phyloP scores from a whole-genome alignment of 2,797 vertebrate species.

The Scolopax bukidnonensis region DNA sequence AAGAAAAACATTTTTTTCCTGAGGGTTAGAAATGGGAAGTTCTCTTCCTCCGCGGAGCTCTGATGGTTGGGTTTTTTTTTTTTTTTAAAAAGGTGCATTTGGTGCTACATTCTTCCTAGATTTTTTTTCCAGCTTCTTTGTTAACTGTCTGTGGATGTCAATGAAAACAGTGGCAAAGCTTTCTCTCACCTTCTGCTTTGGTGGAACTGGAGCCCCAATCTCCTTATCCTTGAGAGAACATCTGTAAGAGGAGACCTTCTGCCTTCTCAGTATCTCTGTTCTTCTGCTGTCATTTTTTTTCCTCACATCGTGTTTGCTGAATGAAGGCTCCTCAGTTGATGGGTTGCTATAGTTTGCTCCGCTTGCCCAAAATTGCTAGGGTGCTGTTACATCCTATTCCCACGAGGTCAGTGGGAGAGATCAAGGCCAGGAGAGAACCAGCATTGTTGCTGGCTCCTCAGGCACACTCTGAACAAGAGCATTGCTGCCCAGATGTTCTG shows the following conservation, averaged over 20 bases:
- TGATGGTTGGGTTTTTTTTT: neutral
- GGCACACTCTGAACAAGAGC: too few relatives aligned
- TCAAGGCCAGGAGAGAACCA: neutral
- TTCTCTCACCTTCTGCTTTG: neutral
- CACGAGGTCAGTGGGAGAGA: neutral
- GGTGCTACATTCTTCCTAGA: neutral
- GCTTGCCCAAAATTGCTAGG: neutral
- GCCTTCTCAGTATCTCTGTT: neutral
- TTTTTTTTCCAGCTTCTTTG: neutral
- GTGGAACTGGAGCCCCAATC: neutral
- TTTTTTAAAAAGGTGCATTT: neutral
- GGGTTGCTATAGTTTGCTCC: neutral
- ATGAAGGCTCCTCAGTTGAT: neutral
- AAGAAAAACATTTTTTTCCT: constrained; percentile 1
- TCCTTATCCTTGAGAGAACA: neutral
- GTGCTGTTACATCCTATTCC: neutral
- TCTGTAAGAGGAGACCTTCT: neutral
- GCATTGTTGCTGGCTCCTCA: neutral
- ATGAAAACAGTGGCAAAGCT: neutral
- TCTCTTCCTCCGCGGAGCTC: neutral
- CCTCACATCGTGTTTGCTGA: neutral
- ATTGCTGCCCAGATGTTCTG: neutral
- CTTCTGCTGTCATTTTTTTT: neutral
- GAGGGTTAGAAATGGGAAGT: neutral
- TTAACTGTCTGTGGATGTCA: neutral